Conservation (phyloP, 2,113 vertebrate species). For the Limnothrissa miodon region DNA sequence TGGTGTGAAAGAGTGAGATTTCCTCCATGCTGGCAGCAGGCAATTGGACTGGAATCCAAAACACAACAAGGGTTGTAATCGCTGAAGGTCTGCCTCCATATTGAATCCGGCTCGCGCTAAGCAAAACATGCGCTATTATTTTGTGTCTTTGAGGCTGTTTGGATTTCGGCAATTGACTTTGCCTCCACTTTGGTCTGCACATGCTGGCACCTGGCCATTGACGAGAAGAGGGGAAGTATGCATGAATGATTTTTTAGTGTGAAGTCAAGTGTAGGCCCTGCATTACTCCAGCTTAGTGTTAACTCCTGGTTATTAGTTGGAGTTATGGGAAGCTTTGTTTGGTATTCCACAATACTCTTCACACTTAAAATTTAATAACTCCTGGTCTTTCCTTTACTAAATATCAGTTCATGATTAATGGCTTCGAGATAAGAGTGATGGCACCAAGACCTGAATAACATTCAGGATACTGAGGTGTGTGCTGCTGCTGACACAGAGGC, state of each 20-base stretch:
- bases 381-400: conserved; percentile 55
- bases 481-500: not conserved
- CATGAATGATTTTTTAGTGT: conserved; percentile 45
- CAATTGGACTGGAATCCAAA: conserved; percentile 57
- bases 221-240: conserved; percentile 28
- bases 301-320: conserved; percentile 64
- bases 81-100: conserved; percentile 22
- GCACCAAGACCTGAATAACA: conserved; percentile 15
- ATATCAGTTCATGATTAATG: conserved; percentile 55
- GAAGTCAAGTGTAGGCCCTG: conserved; percentile 46
- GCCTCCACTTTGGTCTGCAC: conserved; percentile 52
- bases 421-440: not conserved
- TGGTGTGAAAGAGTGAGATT: conserved; percentile 46
- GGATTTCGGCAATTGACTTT: conserved; percentile 58
- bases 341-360: conserved; percentile 56
- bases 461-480: not conserved
- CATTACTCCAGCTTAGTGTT: conserved; percentile 58
- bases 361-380: conserved; percentile 63
- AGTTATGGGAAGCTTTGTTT: conserved; percentile 51
- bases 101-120: conserved; percentile 46
- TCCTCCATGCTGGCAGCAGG: conserved; percentile 38
- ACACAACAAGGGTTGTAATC: conserved; percentile 41
- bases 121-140: conserved; percentile 45
- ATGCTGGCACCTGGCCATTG: conserved; percentile 44
- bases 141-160: conserved; percentile 60